phyloP scores from a whole-genome alignment of 2,113 vertebrate species.

The Myrmecobius fasciatus region DNA sequence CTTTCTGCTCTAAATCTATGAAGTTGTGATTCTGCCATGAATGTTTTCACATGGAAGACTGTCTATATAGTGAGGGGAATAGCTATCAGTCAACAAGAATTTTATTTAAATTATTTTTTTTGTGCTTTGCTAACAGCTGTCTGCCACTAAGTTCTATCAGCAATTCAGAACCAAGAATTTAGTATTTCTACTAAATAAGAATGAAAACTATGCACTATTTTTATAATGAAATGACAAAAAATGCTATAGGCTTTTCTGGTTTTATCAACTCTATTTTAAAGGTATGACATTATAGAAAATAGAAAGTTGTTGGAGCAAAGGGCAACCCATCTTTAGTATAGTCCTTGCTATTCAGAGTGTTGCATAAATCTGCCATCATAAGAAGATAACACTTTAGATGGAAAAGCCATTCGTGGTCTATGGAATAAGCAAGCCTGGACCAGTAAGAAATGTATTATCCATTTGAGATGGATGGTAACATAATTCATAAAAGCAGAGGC shows the following conservation, averaged over 20 bases:
- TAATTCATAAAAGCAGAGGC: not conserved
- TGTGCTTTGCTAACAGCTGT: not conserved
- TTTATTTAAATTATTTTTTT: not conserved
- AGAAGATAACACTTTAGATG: slow-evolving; percentile 11
- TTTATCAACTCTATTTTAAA: not conserved
- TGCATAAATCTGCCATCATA: not conserved
- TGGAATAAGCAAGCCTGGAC: not conserved
- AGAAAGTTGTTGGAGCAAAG: not conserved
- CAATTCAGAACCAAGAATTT: not conserved
- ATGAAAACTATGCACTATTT: not conserved
- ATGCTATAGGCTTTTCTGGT: not conserved
- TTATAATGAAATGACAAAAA: not conserved
- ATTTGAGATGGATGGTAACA: not conserved
- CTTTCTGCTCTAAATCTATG: not conserved
- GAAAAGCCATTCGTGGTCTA: not conserved
- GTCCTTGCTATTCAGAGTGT: not conserved
- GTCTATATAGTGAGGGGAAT: not conserved
- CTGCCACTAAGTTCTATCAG: not conserved
- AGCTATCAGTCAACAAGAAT: not conserved
- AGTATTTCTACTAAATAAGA: not conserved
- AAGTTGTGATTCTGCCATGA: not conserved
- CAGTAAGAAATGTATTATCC: not conserved
- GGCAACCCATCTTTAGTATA: not conserved
- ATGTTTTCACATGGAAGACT: not conserved
- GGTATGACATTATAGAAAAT: not conserved